Percentiles rank a stretch among this genome's conserved stretches.
phyloP scores from a whole-genome alignment of 2,797 vertebrate species.

The Argentina silus region DNA sequence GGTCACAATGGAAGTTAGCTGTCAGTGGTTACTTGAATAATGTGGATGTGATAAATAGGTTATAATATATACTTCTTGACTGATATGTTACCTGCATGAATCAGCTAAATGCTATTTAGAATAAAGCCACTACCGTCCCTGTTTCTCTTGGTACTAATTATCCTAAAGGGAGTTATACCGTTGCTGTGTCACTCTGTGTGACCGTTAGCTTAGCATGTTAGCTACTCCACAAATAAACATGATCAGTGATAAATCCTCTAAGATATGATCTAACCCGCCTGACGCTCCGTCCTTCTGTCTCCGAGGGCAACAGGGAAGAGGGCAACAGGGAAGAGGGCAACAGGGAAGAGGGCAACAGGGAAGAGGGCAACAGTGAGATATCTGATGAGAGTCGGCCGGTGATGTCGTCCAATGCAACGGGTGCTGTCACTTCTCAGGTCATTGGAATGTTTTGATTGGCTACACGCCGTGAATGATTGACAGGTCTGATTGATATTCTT shows the following conservation, averaged over 20 bases:
- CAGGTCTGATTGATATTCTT: constrained; percentile 65
- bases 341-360: too few relatives aligned
- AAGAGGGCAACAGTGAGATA: too few relatives aligned
- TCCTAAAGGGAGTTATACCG: background rate
- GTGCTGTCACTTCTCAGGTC: too few relatives aligned
- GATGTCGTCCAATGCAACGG: too few relatives aligned
- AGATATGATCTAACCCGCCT: too few relatives aligned
- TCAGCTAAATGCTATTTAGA: background rate
- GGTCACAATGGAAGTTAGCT: constrained; percentile 35
- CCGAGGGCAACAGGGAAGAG: too few relatives aligned
- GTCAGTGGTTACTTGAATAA: constrained; percentile 38
- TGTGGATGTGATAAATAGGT: background rate
- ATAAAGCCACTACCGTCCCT: background rate
- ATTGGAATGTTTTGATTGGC: constrained; percentile 56
- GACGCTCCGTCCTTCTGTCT: too few relatives aligned
- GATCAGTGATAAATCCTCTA: too few relatives aligned
- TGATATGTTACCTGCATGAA: background rate
- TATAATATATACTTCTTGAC: too few relatives aligned
- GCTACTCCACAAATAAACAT: background rate
- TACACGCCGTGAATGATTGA: constrained; percentile 65
- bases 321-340: too few relatives aligned
- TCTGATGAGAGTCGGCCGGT: too few relatives aligned
- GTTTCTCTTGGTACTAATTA: background rate
- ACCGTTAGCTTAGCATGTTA: background rate
- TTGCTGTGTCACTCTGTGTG: background rate